These are phyloP conservation scores for Galerucella calmariensis DNA, from an alignment of 2,888 invertebrate genomes.

Conservation along the genomic window DNA sequence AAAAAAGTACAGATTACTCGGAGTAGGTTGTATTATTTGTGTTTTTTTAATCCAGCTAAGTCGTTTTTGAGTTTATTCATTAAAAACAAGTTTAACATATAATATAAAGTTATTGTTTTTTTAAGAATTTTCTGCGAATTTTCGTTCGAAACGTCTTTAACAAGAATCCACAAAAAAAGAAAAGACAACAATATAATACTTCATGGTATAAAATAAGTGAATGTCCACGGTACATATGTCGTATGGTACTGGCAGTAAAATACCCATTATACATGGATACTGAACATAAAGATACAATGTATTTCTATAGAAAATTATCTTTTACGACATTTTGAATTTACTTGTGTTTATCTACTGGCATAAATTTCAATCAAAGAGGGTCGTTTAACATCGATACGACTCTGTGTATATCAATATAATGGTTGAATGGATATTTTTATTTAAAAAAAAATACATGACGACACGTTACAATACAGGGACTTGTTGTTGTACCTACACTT, in stretches of 20 bases:
- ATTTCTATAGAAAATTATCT: slow-evolving; percentile 57
- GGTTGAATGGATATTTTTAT: slow-evolving; percentile 42
- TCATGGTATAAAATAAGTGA: slow-evolving; percentile 40
- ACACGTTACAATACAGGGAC: slow-evolving; percentile 15
- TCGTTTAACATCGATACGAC: slow-evolving; percentile 44
- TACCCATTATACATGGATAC: slow-evolving; percentile 55
- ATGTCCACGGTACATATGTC: slow-evolving; percentile 50
- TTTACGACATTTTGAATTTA: slow-evolving; percentile 50
- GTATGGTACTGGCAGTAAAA: slow-evolving; percentile 52
- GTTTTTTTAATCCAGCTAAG: too few species aligned
- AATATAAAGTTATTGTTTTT: neutral
- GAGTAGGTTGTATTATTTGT: too few species aligned
- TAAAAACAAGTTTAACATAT: too few species aligned
- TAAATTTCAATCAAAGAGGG: slow-evolving; percentile 49
- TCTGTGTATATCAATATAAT: slow-evolving; percentile 43
- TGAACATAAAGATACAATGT: slow-evolving; percentile 56
- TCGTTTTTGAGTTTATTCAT: too few species aligned
- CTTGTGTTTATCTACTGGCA: slow-evolving; percentile 48
- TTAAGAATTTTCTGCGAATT: slow-evolving; percentile 33
- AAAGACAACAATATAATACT: slow-evolving; percentile 37
- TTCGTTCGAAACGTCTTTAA: slow-evolving; percentile 35
- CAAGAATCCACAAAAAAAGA: slow-evolving; percentile 38
- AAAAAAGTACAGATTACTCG: too few species aligned
- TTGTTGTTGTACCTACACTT: too few species aligned
- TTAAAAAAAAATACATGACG: slow-evolving; percentile 32